phyloP scores from a whole-genome alignment of 1,140 invertebrate genomes.

The Cotesia glomerata region DNA sequence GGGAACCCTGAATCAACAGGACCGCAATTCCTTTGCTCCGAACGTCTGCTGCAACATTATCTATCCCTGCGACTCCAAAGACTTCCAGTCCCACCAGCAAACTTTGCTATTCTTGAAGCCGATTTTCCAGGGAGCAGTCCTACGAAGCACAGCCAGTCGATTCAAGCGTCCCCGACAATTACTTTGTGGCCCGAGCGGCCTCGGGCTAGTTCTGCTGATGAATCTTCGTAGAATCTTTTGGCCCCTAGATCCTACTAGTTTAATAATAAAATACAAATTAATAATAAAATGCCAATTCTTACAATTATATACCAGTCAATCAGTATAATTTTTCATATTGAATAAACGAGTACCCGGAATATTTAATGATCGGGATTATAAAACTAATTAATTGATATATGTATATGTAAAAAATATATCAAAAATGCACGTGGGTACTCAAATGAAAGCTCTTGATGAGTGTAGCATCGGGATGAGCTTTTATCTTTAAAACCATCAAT shows the following conservation, averaged over 20 bases:
- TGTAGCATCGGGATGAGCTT: too few species aligned
- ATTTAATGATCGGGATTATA: too few species aligned
- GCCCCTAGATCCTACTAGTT: slow-evolving; percentile 65
- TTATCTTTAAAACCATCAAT: too few species aligned
- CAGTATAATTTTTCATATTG: too few species aligned
- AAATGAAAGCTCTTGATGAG: too few species aligned
- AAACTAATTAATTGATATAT: too few species aligned
- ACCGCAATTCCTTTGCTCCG: slow-evolving; percentile 91
- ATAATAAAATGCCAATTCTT: too few species aligned
- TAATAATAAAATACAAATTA: too few species aligned
- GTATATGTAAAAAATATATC: too few species aligned
- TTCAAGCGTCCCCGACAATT: slow-evolving; percentile 81
- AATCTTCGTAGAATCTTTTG: slow-evolving; percentile 83
- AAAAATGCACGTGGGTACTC: too few species aligned
- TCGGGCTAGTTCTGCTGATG: slow-evolving; percentile 89
- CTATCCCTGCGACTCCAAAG: slow-evolving; percentile 60
- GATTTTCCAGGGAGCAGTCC: slow-evolving; percentile 56
- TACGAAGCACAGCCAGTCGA: slow-evolving; percentile 70
- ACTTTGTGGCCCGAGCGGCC: slow-evolving; percentile 79
- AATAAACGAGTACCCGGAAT: too few species aligned
- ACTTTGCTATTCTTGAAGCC: slow-evolving; percentile 51
- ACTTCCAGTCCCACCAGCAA: slow-evolving; percentile 60
- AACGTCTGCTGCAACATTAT: slow-evolving; percentile 94
- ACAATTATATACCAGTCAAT: too few species aligned
- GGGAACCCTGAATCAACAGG: slow-evolving; percentile 78